Base-by-base conservation (phyloP, 2,888 invertebrate species). In the Epistrophe grossulariae region DNA sequence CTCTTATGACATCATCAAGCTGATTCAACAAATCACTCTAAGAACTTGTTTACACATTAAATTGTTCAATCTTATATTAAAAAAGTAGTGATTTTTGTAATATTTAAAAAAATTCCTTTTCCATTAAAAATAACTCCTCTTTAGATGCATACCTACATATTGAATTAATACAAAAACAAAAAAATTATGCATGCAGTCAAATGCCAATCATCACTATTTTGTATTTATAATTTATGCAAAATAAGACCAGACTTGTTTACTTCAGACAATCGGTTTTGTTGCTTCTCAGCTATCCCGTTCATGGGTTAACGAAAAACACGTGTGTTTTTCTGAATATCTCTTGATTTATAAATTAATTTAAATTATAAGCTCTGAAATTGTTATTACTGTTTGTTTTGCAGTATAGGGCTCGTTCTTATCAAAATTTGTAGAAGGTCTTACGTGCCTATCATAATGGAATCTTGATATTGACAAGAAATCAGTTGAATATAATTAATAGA, bases 181-280 rank as follows among this genome's bases (percentile, higher is more conserved):
- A n/a, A 24, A 15, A 52, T 28, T 55, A 55, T 55, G 55, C 55
- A 28, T 55, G 13, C 52, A 55, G 1, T 31, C 5, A n/a, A 64
- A 45, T 66, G 31, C 5, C 50, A 50, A 17, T 66, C 31, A 60
- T 48, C 13, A 31, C 11, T 8, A 48, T n/a, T n/a, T n/a, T n/a
- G n/a, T n/a, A 31, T 45, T 45, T 17, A 31, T 50, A 50, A 66
- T 50, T 35, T 50, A 66, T 66, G 31, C 48, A 66, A 66, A 66
- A 35, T 50, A 31, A 66, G 50, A 50, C n/a, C n/a, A 17, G 48
- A 66, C 50, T 50, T 50, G 35, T 35, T 48, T 13, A 31, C 31
- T 48, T 31, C 0, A 17, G 48, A 66, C 48, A 31, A 55, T 55
- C 4, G 55, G 17, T 35, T 38, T 38, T 66, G 6, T 31, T n/a